A percentile compares a stretch with the other conserved stretches of the same genome.
Evolutionary conservation across 2,888 invertebrate species (phyloP).

Genomic region (Dorcus parallelipipedus): DNA sequence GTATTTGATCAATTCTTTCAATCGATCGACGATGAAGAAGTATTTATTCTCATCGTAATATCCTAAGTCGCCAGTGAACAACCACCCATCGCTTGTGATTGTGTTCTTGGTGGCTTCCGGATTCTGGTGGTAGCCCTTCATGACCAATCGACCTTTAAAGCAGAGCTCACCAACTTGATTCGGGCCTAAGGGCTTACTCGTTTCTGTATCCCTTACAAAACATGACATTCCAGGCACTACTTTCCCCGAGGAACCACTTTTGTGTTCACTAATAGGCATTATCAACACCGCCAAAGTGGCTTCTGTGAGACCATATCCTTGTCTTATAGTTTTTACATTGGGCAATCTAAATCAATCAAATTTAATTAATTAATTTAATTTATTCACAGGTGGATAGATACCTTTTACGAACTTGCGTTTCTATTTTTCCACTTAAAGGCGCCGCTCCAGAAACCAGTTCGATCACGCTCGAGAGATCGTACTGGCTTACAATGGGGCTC

Average conservation of each 20-base stretch:
- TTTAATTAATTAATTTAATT: too few species aligned
- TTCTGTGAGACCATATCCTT: constrained; percentile 78
- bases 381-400: not conserved
- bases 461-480: constrained; percentile 48
- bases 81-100: constrained; percentile 72
- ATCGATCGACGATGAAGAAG: constrained; percentile 78
- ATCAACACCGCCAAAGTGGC: constrained; percentile 57
- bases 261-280: constrained; percentile 40
- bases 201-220: constrained; percentile 62
- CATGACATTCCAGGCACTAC: constrained; percentile 60
- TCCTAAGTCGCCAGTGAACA: constrained; percentile 78
- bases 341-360: constrained; percentile 45
- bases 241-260: constrained; percentile 62
- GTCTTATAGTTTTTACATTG: constrained; percentile 56
- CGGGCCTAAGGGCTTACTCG: constrained; percentile 58
- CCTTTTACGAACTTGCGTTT: constrained; percentile 12
- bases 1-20: constrained; percentile 89
- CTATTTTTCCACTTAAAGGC: constrained; percentile 31
- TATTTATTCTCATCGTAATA: constrained; percentile 74
- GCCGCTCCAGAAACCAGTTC: constrained; percentile 50
- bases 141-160: constrained; percentile 66
- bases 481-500: constrained; percentile 47
- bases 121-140: constrained; percentile 67
- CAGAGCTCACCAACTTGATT: constrained; percentile 75
- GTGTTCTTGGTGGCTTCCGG: constrained; percentile 58